Evolutionary conservation across 2,888 invertebrate genomes (phyloP).

Genomic region (Nomada lathburiana): DNA sequence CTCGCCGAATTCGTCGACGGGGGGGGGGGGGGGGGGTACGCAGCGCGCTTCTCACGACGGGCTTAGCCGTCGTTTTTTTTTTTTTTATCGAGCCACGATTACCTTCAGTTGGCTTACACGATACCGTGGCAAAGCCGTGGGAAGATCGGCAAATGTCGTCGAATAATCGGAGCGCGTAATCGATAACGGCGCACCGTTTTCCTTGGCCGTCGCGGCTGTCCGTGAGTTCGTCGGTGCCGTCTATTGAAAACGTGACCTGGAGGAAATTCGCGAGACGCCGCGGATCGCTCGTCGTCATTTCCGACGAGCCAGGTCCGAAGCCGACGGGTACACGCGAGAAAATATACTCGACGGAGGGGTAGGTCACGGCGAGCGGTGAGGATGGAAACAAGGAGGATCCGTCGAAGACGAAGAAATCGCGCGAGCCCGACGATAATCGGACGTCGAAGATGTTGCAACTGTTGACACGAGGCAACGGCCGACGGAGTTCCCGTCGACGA

Average conservation of each 20-base stretch:
- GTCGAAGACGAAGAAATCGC: not conserved
- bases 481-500: too few species aligned
- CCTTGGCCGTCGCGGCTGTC: not conserved
- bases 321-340: too few species aligned
- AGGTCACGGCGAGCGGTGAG: not conserved
- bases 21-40: too few species aligned
- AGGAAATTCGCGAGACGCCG: not conserved
- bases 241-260: not conserved
- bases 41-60: slow-evolving; percentile 33
- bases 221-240: not conserved
- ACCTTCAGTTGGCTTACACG: slow-evolving; percentile 49
- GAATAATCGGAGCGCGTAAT: slow-evolving; percentile 47
- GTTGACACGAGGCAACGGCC: too few species aligned
- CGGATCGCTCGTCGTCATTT: too few species aligned
- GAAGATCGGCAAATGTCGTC: slow-evolving; percentile 50
- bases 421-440: too few species aligned
- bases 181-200: slow-evolving; percentile 21
- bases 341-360: too few species aligned
- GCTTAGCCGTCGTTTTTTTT: slow-evolving; percentile 26
- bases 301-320: too few species aligned
- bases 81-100: slow-evolving; percentile 37
- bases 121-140: slow-evolving; percentile 47
- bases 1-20: too few species aligned
- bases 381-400: too few species aligned
- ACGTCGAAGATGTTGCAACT: not conserved